Evolutionary conservation across 2,113 vertebrate species (phyloP), one percentile per base, ranked within the genome.

Genomic region (Junco hyemalis): DNA sequence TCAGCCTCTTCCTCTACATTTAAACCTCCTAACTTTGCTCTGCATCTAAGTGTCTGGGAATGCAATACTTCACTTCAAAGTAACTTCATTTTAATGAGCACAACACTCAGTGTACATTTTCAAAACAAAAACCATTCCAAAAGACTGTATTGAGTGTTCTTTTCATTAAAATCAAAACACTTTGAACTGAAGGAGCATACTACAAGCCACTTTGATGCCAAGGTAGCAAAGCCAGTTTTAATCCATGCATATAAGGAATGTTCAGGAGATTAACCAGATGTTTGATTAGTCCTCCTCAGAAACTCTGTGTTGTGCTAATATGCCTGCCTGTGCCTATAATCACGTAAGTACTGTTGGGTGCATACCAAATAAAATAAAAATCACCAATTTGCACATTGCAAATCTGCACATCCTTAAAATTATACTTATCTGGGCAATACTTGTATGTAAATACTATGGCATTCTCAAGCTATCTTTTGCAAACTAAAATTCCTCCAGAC

Each of bases 81-180:
- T 78, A 83, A 94, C 92, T 93, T 88, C 14, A 57, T 85, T 92
- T 93, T 95, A 92, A 96, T 71, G 91, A 95, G 57, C 74, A 47
- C 65, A 81, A 50, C 25, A 61, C 61, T 86, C 35, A 76, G 26
- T 18, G 25, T 50, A 84, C 22, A 72, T 70, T 70, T 96, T 80
- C 91, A 85, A 95, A 96, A 92, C 51, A 92, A 68, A 93, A 90
- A 33, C 4, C 45, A 84, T 91, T 93, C 74, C 70, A 88, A 91
- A 93, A 91, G 38, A 81, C 23, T 64, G 69, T 50, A 64, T 45
- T 3, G 9, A 93, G 48, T 60, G 31, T 31, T 89, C 81, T 56
- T 72, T 93, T 96, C 80, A 82, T 74, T 87, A 95, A 95, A 96
- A 82, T 85, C 40, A 65, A 79, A 93, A 35, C 65, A 85, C 60